Evolutionary conservation across 2,888 invertebrate genomes (phyloP).

Genomic region (Iphiclides podalirius): DNA sequence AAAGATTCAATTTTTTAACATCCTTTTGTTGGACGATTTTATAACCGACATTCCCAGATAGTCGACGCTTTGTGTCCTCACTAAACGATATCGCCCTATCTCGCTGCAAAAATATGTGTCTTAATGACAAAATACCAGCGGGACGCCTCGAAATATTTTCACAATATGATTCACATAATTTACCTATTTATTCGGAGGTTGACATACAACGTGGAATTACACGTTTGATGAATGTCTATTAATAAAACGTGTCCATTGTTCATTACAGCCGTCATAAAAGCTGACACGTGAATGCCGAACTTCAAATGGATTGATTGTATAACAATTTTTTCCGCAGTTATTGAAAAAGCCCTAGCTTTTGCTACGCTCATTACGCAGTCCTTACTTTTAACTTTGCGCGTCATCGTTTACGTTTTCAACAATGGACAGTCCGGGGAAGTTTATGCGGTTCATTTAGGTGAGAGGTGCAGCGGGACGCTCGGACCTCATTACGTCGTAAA

Average conservation of each 20-base stretch:
- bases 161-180: conserved; percentile 62
- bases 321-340: not conserved
- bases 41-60: conserved; percentile 79
- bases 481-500: conserved; percentile 46
- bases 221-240: conserved; percentile 42
- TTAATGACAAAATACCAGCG: conserved; percentile 75
- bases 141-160: conserved; percentile 66
- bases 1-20: conserved; percentile 62
- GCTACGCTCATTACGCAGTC: conserved; percentile 11
- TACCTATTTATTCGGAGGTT: conserved; percentile 45
- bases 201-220: conserved; percentile 42
- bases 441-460: conserved; percentile 43
- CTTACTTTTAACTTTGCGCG: conserved; percentile 22
- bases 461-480: conserved; percentile 52
- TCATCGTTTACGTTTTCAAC: conserved; percentile 32
- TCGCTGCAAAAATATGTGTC: conserved; percentile 54
- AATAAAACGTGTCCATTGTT: conserved; percentile 8
- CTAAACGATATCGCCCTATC: conserved; percentile 63
- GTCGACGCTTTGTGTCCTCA: conserved; percentile 60
- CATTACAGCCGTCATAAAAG: not conserved
- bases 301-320: not conserved
- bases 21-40: conserved; percentile 64
- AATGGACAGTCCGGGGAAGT: conserved; percentile 33
- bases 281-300: not conserved
- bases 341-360: not conserved